These are phyloP conservation scores for Botia almorhae DNA, from an alignment of 2,797 vertebrate genomes.

Conservation along the genomic window DNA sequence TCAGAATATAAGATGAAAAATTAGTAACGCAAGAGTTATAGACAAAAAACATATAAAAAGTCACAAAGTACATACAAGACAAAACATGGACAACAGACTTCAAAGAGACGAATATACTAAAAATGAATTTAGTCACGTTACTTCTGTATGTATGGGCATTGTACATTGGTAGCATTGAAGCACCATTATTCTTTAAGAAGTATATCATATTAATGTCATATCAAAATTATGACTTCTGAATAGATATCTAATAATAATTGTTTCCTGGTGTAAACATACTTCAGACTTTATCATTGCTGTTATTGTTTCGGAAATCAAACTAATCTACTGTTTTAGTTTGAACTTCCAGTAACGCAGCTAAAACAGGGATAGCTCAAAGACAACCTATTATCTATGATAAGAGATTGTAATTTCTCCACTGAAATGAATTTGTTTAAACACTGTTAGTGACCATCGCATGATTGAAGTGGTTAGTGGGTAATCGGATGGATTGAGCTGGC, in stretches of 20 bases:
- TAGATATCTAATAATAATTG: background rate
- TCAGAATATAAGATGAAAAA: conserved; percentile 43
- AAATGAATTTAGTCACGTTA: conserved; percentile 18
- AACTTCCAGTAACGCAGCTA: background rate
- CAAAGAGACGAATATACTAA: conserved; percentile 19
- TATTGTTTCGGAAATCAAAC: background rate
- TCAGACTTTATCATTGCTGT: background rate
- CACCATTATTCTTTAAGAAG: background rate
- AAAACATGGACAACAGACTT: conserved; percentile 43
- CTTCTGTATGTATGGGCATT: background rate
- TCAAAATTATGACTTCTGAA: background rate
- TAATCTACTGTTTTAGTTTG: background rate
- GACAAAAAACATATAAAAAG: conserved; percentile 41
- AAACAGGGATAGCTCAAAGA: background rate
- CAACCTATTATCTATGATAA: background rate
- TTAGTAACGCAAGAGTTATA: conserved; percentile 62
- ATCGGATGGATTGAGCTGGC: conserved; percentile 61
- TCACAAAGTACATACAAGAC: conserved; percentile 40
- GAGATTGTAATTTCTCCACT: background rate
- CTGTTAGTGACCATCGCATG: conserved; percentile 70
- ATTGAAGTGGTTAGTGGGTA: conserved; percentile 65
- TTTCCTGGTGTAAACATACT: background rate
- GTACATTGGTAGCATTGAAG: background rate
- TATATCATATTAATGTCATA: background rate
- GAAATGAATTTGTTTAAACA: conserved; percentile 39